These are phyloP conservation scores for Ophion costatus DNA, from an alignment of 2,888 invertebrate genomes.

Conservation along the genomic window DNA sequence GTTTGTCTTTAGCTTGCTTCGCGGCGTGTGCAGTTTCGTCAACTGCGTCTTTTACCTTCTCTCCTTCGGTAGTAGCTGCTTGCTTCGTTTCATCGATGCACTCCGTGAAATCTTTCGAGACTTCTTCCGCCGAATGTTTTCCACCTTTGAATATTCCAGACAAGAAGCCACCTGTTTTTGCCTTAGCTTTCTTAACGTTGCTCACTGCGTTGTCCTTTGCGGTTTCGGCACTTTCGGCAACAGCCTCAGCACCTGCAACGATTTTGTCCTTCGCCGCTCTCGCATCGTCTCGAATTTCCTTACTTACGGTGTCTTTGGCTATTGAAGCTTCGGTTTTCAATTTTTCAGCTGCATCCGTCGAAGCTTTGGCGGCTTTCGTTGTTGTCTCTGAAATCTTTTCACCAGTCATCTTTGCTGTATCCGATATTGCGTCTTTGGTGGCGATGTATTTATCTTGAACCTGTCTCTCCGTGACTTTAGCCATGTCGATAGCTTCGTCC, in stretches of 20 bases:
- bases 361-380: conserved; percentile 34
- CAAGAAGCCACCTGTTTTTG: conserved; percentile 67
- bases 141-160: conserved; percentile 69
- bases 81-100: conserved; percentile 63
- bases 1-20: conserved; percentile 73
- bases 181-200: conserved; percentile 67
- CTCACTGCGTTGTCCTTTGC: conserved; percentile 63
- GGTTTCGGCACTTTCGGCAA: conserved; percentile 59
- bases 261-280: conserved; percentile 56
- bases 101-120: conserved; percentile 60
- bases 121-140: conserved; percentile 66
- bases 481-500: conserved; percentile 38
- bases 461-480: conserved; percentile 46
- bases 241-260: conserved; percentile 58
- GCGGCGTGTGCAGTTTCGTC: conserved; percentile 47
- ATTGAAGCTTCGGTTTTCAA: conserved; percentile 50
- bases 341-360: conserved; percentile 62
- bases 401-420: conserved; percentile 52
- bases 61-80: conserved; percentile 50
- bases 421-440: conserved; percentile 32
- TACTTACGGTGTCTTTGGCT: conserved; percentile 52
- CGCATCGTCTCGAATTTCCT: conserved; percentile 60
- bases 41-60: conserved; percentile 44
- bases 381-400: conserved; percentile 42
- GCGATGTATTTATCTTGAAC: conserved; percentile 43